Percentiles rank a stretch among this genome's conserved stretches.
phyloP scores from a whole-genome alignment of 2,888 invertebrate genomes.

The Xylota sylvarum region DNA sequence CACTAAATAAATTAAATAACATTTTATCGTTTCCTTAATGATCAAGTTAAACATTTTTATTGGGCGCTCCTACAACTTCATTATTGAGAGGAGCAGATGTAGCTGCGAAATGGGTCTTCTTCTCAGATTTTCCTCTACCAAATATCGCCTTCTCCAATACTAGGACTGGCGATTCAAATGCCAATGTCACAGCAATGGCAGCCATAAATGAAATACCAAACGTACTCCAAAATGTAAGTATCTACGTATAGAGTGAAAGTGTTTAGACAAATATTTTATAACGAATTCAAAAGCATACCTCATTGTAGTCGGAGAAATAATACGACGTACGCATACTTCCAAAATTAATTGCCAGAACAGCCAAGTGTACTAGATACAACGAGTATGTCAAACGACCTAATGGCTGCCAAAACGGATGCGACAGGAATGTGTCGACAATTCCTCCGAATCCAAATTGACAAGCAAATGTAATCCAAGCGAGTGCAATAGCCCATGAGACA shows the following conservation, averaged over 20 bases:
- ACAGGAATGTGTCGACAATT: constrained; percentile 66
- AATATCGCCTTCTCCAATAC: constrained; percentile 80
- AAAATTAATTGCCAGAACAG: constrained; percentile 28
- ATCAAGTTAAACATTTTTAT: neutral
- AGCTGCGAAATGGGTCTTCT: neutral
- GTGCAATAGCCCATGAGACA: constrained; percentile 70
- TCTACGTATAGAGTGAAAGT: constrained; percentile 23
- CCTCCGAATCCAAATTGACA: constrained; percentile 77
- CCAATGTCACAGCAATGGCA: constrained; percentile 80
- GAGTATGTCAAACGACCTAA: constrained; percentile 71
- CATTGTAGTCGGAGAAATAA: constrained; percentile 58
- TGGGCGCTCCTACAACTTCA: neutral
- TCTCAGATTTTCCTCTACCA: constrained; percentile 2
- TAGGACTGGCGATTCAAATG: constrained; percentile 83
- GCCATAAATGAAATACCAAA: constrained; percentile 70
- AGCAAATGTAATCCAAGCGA: constrained; percentile 75
- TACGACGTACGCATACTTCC: constrained; percentile 29
- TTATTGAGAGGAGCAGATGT: neutral
- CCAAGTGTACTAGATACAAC: constrained; percentile 74
- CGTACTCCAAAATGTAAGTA: constrained; percentile 61
- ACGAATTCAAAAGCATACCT: constrained; percentile 43
- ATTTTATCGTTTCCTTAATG: too few species aligned
- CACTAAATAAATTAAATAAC: neutral
- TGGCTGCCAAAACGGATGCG: constrained; percentile 75
- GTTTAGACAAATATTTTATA: neutral